Base-by-base conservation (phyloP, 2,113 vertebrate species). In the Nothoprocta pentlandii region DNA sequence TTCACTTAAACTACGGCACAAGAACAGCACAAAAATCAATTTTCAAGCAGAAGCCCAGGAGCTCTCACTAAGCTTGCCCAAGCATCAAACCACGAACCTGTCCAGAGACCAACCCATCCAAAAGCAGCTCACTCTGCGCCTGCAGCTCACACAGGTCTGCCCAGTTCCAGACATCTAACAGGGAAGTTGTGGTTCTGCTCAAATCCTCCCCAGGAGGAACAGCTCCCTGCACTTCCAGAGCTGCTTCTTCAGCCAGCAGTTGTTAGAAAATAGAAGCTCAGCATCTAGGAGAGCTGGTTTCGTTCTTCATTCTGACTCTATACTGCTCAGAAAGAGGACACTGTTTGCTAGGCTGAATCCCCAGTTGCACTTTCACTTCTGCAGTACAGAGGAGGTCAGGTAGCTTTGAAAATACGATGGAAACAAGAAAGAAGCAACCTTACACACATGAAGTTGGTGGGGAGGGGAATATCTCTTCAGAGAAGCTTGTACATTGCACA, bases 81-180 rank as follows among this genome's bases (percentile, higher is more conserved):
- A 1, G 4, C 3, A 10, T 3, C 74, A 8, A 63, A 54, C 3
- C 22, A 58, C 11, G 73, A 5, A 42, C 20, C n/a, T 34, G 14
- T 14, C 39, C 32, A 69, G 61, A 44, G 34, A 41, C 32, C 0
- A 2, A 56, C 32, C 64, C 19, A 12, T 5, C 20, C 51, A n/a
- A 15, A 26, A 80, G 3, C 34, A 51, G 1, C 12, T 16, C 0
- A 0, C 0, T 0, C 5, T 1, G 21, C 53, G 32, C 2, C 15
- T 2, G 1, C 21, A 49, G 58, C 36, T 63, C 21, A 58, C 42
- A 28, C 4, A 13, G 19, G 39, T 16, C 53, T 25, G 12, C 36
- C 4, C 7, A 32, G 53, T n/a, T 39, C 56, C n/a, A 21, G n/a
- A 0, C 42, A 12, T 14, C 39, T 54, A 10, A 2, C 8, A 30